These are phyloP conservation scores for Staurois parvus DNA, from an alignment of 2,797 vertebrate species.

Conservation along the genomic window DNA sequence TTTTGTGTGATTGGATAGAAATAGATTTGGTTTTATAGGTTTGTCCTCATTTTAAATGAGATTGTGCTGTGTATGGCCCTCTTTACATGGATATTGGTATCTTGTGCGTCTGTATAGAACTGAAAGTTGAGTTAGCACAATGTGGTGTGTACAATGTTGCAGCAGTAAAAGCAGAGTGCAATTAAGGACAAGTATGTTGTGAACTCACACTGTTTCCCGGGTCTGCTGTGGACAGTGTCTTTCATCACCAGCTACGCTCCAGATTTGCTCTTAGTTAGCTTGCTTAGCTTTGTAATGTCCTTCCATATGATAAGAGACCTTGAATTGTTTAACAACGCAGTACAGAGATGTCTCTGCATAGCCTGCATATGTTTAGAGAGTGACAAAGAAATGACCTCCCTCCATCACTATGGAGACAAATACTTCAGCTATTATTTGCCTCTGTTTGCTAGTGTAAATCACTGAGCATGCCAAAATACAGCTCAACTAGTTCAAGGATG, in stretches of 20 bases:
- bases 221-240: neutral
- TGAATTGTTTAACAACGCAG: neutral
- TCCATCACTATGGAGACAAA: constrained; percentile 49
- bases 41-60: too few species aligned
- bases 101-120: too few species aligned
- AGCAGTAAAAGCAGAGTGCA: neutral
- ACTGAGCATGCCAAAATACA: constrained; percentile 17
- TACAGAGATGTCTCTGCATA: neutral
- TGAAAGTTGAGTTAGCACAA: too few species aligned
- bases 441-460: constrained; percentile 25
- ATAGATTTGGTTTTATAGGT: too few species aligned
- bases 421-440: constrained; percentile 21
- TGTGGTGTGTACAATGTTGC: neutral
- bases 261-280: neutral
- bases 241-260: neutral
- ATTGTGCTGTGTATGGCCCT: too few species aligned
- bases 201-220: constrained; percentile 37
- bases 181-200: neutral
- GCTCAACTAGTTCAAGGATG: constrained; percentile 1
- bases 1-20: too few species aligned
- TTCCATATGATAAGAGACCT: neutral
- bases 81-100: too few species aligned
- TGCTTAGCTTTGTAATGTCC: neutral
- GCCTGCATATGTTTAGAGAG: neutral
- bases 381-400: constrained; percentile 11